These are phyloP conservation scores for Alosa alosa DNA, from an alignment of 2,113 vertebrate species.

Conservation along the genomic window DNA sequence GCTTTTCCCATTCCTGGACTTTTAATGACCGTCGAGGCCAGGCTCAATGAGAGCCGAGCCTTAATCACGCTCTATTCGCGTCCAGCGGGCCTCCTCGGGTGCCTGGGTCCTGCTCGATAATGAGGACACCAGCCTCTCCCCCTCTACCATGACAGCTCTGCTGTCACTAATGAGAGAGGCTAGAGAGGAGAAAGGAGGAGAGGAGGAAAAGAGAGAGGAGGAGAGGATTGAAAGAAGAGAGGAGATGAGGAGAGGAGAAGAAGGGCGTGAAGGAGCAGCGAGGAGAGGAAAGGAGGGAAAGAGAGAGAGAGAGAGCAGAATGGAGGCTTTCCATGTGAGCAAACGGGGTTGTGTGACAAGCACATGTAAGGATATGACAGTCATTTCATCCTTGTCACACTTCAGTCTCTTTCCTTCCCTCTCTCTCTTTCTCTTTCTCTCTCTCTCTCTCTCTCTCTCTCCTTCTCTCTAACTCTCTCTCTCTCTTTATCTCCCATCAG, in stretches of 20 bases:
- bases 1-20: not conserved
- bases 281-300: not conserved
- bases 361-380: not conserved
- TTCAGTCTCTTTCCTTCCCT: not conserved
- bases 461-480: not conserved
- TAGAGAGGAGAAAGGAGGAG: not conserved
- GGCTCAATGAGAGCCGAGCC: not conserved
- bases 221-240: not conserved
- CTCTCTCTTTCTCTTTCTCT: not conserved
- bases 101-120: not conserved
- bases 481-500: not conserved
- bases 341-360: not conserved
- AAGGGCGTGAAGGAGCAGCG: not conserved
- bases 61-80: not conserved
- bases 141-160: not conserved
- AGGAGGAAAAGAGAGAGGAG: not conserved
- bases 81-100: not conserved
- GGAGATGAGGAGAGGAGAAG: not conserved
- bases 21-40: not conserved
- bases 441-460: not conserved
- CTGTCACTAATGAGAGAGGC: constrained; percentile 9
- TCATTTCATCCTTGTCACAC: not conserved
- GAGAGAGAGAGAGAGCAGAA: not conserved
- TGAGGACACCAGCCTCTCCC: not conserved
- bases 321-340: not conserved